Conservation (phyloP, 2,888 invertebrate genomes). For the Torymus tubicola region DNA sequence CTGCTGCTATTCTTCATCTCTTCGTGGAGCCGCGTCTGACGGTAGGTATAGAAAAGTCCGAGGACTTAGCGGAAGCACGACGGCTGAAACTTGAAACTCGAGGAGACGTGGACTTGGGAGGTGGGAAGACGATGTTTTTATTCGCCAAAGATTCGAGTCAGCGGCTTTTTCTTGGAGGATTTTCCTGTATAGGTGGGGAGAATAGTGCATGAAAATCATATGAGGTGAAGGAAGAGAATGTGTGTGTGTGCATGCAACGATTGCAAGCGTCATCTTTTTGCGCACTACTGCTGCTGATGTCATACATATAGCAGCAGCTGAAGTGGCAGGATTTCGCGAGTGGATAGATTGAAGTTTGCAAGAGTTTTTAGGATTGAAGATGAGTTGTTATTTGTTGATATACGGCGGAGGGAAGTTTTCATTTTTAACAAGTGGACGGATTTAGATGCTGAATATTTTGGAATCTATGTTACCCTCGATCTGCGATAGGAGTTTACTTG, state of each 20-base stretch:
- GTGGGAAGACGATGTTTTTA: neutral
- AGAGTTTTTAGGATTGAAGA: too few species aligned
- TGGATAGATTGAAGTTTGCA: too few species aligned
- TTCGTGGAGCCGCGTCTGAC: neutral
- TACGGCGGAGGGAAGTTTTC: too few species aligned
- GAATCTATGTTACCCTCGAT: too few species aligned
- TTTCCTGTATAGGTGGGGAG: neutral
- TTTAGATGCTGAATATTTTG: too few species aligned
- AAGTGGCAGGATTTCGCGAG: too few species aligned
- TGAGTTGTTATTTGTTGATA: too few species aligned
- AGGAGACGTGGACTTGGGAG: neutral
- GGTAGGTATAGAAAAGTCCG: slow-evolving; percentile 20
- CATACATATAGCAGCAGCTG: too few species aligned
- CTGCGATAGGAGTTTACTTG: too few species aligned
- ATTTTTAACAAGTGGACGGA: too few species aligned
- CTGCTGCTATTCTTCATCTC: slow-evolving; percentile 46
- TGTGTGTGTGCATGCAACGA: neutral
- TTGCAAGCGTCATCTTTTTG: neutral
- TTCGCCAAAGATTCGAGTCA: slow-evolving; percentile 5
- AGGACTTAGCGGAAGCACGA: slow-evolving; percentile 43
- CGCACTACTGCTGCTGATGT: too few species aligned
- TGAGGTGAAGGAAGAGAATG: slow-evolving; percentile 18
- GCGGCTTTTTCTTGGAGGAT: slow-evolving; percentile 46
- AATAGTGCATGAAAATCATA: slow-evolving; percentile 31
- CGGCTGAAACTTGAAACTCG: slow-evolving; percentile 52